These are phyloP conservation scores for Tachuris rubrigastra DNA, from an alignment of 2,113 vertebrate genomes.

Conservation along the genomic window DNA sequence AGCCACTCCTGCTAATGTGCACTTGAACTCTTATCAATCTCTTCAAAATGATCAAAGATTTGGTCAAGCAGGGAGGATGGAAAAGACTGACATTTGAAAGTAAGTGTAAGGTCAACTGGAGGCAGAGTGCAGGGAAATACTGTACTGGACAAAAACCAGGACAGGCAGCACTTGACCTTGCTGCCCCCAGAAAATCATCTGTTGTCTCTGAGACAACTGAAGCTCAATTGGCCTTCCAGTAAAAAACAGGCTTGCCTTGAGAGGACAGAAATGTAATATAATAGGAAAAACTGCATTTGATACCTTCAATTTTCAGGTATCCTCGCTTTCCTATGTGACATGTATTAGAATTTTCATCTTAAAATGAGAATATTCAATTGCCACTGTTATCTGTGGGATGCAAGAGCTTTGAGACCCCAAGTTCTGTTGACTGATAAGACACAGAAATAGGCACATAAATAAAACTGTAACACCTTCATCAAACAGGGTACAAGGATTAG, in stretches of 20 bases:
- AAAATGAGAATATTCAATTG: background rate
- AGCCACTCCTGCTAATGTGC: background rate
- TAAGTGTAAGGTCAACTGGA: slow-evolving; percentile 19
- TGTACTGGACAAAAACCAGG: slow-evolving; percentile 47
- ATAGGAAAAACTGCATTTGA: background rate
- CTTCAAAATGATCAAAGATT: slow-evolving; percentile 11
- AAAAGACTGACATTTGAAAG: background rate
- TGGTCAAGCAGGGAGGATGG: background rate
- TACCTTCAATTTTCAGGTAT: background rate
- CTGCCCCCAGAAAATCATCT: background rate
- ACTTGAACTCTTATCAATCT: background rate
- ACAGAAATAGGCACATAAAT: background rate
- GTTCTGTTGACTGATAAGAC: background rate
- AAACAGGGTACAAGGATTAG: background rate
- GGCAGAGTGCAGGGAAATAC: background rate
- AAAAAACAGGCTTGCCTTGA: background rate
- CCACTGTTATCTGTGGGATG: background rate
- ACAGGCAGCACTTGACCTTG: background rate
- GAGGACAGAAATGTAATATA: background rate
- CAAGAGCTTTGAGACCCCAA: background rate
- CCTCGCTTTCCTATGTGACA: background rate
- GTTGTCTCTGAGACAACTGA: background rate
- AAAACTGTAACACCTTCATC: background rate
- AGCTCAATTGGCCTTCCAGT: background rate
- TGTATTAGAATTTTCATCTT: background rate